A percentile compares a stretch with the other conserved stretches of the same genome.
Conservation (phyloP, 2,113 vertebrate species). For the Prunella himalayana region DNA sequence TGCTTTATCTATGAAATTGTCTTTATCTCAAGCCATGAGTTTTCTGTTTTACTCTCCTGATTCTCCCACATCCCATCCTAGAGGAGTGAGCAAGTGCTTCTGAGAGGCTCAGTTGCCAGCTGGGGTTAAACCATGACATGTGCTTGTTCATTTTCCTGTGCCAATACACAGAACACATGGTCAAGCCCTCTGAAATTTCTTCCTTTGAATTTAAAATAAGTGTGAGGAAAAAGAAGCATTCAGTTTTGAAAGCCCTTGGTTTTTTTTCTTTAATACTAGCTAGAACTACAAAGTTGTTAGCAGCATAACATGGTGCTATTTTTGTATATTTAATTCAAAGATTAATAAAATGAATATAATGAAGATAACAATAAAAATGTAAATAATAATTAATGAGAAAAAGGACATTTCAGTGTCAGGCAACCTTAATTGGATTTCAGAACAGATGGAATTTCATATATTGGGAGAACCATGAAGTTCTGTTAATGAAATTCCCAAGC, state of each 20-base stretch:
- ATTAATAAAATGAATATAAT: background rate
- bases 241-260: background rate
- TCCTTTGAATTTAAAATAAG: background rate
- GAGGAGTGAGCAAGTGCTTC: fast-evolving
- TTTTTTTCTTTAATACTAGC: background rate
- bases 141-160: background rate
- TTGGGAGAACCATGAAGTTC: background rate
- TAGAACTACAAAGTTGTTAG: background rate
- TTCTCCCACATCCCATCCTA: background rate
- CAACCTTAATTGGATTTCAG: background rate
- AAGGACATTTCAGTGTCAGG: background rate
- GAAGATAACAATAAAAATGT: background rate
- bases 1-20: background rate
- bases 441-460: background rate
- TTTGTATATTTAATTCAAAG: background rate
- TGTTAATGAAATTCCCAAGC: background rate
- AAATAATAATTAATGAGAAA: background rate
- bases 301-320: background rate
- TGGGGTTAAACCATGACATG: background rate
- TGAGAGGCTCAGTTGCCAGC: background rate
- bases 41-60: background rate
- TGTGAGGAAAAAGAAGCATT: background rate
- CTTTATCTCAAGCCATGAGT: background rate
- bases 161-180: background rate
- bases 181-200: background rate